Conservation (phyloP, 2,888 invertebrate species). For the Elmis aenea region DNA sequence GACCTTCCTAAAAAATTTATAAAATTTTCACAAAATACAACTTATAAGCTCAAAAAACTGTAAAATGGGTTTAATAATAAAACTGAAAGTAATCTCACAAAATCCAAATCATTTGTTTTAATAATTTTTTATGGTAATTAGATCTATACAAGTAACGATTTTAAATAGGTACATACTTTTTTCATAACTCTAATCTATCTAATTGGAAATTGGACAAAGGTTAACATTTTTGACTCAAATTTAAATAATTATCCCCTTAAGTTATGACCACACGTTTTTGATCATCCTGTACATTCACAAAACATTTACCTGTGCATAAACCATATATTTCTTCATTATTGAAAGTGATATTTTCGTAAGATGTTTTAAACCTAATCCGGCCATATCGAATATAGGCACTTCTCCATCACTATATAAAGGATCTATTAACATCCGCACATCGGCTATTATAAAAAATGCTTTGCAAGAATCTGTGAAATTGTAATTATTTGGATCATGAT, state of each 20-base stretch:
- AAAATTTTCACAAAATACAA: no score
- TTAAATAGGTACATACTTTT: no score
- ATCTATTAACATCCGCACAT: slow-evolving; percentile 57
- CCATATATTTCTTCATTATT: slow-evolving; percentile 63
- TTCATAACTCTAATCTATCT: no score
- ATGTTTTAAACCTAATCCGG: slow-evolving; percentile 59
- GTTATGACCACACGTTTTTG: no score
- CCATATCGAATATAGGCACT: slow-evolving; percentile 67
- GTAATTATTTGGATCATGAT: slow-evolving; percentile 60
- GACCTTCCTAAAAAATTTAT: slow-evolving; percentile 54
- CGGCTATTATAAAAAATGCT: slow-evolving; percentile 69
- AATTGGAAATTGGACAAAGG: no score
- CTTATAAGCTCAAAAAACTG: no score
- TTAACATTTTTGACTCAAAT: slow-evolving; percentile 6
- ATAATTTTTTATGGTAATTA: no score
- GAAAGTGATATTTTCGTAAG: slow-evolving; percentile 59
- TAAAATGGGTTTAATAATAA: no score
- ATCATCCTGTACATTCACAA: no score
- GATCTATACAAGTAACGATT: no score
- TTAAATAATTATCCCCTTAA: slow-evolving; percentile 1
- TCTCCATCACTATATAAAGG: slow-evolving; percentile 60
- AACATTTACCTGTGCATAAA: slow-evolving; percentile 61
- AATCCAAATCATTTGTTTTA: no score
- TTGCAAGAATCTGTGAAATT: slow-evolving; percentile 62
- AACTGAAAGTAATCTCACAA: no score